Base-by-base conservation (phyloP, 1,140 invertebrate species). In the Hyphantria cunea region DNA sequence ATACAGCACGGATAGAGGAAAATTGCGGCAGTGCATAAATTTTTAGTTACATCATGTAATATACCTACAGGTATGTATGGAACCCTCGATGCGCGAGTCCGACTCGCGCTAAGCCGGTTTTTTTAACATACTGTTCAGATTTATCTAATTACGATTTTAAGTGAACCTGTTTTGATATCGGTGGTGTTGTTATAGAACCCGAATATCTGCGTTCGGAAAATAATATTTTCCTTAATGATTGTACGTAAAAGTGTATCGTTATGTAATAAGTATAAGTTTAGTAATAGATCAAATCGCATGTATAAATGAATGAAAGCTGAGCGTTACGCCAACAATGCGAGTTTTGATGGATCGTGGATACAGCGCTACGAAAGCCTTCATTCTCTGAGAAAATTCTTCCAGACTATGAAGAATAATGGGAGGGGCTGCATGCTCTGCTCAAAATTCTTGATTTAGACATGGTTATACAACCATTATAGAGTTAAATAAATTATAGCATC, bases 341-440 rank as follows among this genome's bases (percentile, higher is more conserved):
- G 45, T n/a, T 49, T 49, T 25, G 44, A 58, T 58, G 55, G 33
- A 13, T 58, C n/a, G 45, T 41, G n/a, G 45, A 48, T 41, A 32
- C n/a, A 56, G 53, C 42, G 53, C 32, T n/a, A 37, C 31, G 45
- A 8, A 58, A 39, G 55, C 55, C 55, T 56, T 12, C 13, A 37
- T 7, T 34, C 25, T n/a, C 44, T 41, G 44, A 33, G 17, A 33
- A 45, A 34, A 49, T 34, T 14, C 42, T 15, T 58, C 11, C 32
- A 15, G 44, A 45, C 48, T 54, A 49, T 33, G 45, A 31, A 37
- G 15, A 49, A 44, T 39, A 39, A 39, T 44, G 68, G 65, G 63
- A 61, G 54, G 62, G 70, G 66, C 56, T 37, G 55, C 66, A 61
- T 65, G 64, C 63, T 66, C 50, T 64, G 55, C 61, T n/a, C n/a